These are phyloP conservation scores for Corvus hawaiiensis DNA, from an alignment of 2,113 vertebrate genomes.

Conservation along the genomic window DNA sequence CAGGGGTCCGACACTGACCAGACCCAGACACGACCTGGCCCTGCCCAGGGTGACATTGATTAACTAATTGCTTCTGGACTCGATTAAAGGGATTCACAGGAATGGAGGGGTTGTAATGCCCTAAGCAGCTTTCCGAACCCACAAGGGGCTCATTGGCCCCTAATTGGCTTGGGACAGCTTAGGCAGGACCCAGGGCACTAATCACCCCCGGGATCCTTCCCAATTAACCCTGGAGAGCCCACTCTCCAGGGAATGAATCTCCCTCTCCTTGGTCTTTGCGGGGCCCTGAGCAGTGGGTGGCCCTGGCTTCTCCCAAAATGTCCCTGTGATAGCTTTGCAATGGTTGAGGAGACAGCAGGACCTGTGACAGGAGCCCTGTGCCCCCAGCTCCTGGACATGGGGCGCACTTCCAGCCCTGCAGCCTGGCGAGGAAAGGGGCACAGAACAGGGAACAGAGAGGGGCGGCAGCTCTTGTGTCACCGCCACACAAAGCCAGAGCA, in stretches of 20 bases:
- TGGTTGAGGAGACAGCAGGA: rapidly evolving
- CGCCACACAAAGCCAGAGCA: background rate
- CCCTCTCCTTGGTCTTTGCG: background rate
- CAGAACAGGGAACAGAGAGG: background rate
- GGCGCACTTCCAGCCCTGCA: background rate
- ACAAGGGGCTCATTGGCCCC: background rate
- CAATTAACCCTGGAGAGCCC: background rate
- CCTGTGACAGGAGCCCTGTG: rapidly evolving
- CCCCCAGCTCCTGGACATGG: background rate
- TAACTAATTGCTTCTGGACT: slow-evolving; percentile 15
- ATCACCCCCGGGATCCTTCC: background rate
- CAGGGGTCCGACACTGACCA: rapidly evolving
- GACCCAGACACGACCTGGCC: background rate
- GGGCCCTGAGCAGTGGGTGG: rapidly evolving
- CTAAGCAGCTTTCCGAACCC: background rate
- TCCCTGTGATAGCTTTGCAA: background rate
- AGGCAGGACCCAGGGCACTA: background rate
- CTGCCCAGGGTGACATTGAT: background rate
- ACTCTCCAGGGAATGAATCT: background rate
- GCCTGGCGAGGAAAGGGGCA: background rate
- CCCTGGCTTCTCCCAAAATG: background rate
- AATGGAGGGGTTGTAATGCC: background rate
- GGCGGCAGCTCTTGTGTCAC: background rate
- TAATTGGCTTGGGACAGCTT: slow-evolving; percentile 39
- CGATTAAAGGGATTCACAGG: background rate